Base-by-base conservation (phyloP, 2,797 vertebrate species). In the Vireo griseus region DNA sequence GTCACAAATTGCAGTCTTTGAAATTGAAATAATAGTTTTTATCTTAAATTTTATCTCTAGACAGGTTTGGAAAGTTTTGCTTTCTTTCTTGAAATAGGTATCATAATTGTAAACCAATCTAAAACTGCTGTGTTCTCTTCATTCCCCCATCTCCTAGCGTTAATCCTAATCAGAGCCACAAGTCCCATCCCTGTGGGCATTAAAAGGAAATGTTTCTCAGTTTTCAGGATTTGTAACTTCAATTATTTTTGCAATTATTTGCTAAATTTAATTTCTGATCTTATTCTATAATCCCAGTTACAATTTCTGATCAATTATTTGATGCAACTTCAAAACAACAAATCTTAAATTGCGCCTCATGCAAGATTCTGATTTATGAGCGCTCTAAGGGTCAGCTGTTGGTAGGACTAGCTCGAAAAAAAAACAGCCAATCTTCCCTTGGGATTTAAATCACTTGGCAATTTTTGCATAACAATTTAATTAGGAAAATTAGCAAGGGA, bases 241-340 rank as follows among this genome's bases (percentile, higher is more conserved):
- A 98, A 98, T 98, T 98, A 97, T 93, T 97, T 98, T 96, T 96
- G 86, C 95, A 98, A 97, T 98, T 97, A 97, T 97, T 98, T 97
- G 93, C 92, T 95, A 94, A 94, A 96, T 95, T 97, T 98, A 47
- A 91, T 93, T 96, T 97, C 95, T 97, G 94, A 97, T 97, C 96
- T 97, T 96, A 57, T 86, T 97, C 86, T 95, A 77, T 97, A 97
- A 98, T 97, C 96, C 97, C 86, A 96, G 94, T 95, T 96, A 97
- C 62, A 92, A 83, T 95, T 97, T 80, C 96, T 97, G 97, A 97
- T 98, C 97, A 97, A 97, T 98, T 97, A 98, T 98, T 95, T 97
- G 97, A 98, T 97, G 95, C 85, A 94, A 96, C 92, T 97, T 97
- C 94, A 97, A 97, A 97, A 97, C 74, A 96, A 95, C 52, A 97